Evolutionary conservation across 2,113 vertebrate genomes (phyloP).

Genomic region (Ophthalmolycus amberensis): DNA sequence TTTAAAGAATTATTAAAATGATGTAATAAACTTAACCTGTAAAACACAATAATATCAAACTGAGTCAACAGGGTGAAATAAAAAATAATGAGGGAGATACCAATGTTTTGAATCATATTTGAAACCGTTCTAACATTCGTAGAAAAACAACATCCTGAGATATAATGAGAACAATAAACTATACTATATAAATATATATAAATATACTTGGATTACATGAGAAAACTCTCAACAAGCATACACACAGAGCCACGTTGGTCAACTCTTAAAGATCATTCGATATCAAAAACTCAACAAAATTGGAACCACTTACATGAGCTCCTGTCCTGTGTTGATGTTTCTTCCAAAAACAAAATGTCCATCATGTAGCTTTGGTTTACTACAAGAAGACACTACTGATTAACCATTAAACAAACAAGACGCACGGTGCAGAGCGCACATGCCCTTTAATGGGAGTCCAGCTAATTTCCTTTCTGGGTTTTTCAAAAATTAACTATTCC

Average conservation of each 20-base stretch:
- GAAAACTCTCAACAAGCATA: neutral
- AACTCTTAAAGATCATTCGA: neutral
- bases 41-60: neutral
- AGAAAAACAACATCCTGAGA: neutral
- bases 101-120: neutral
- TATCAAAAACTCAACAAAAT: neutral
- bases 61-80: neutral
- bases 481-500: slow-evolving; percentile 68
- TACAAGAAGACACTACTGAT: slow-evolving; percentile 82
- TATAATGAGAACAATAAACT: neutral
- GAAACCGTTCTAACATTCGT: neutral
- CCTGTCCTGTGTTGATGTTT: slow-evolving; percentile 37
- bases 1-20: neutral
- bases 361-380: slow-evolving; percentile 70
- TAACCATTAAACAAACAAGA: slow-evolving; percentile 85
- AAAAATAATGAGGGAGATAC: neutral
- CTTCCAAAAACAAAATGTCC: slow-evolving; percentile 66
- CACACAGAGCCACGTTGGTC: neutral
- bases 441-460: slow-evolving; percentile 41
- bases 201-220: neutral
- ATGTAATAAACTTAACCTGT: neutral
- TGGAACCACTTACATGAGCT: slow-evolving; percentile 67
- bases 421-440: slow-evolving; percentile 7
- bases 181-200: neutral
- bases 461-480: slow-evolving; percentile 11